Evolutionary conservation across 2,888 invertebrate species (phyloP), one percentile per base, ranked within the genome.

Genomic region (Drosophila infuscata): DNA sequence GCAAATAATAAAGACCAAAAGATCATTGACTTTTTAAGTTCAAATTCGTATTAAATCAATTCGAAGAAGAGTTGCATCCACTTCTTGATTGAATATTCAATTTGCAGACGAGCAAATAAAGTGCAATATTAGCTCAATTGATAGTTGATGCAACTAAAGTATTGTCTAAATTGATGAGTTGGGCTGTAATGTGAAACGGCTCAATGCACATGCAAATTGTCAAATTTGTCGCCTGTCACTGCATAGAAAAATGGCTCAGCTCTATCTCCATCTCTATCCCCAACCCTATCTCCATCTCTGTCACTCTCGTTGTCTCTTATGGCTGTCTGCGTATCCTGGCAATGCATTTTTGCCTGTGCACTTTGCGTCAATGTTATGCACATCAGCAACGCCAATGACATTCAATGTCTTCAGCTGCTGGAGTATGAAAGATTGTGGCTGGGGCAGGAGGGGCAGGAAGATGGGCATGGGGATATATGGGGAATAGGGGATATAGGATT

Each of bases 351-450:
- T 59, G 59, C 52, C 66, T 52, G 51, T 77, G 88, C 90, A 86
- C 88, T 88, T 82, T 82, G 82, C 78, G 82, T 89, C 88, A 86
- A 89, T 86, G 88, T 82, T 88, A 82, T 88, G 88, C 90, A 82
- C 90, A 88, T 86, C 90, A 79, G 79, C 71, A 51, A 68, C 78
- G 66, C 71, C 80, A 83, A 72, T 85, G 75, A 74, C 88, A 84
- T 79, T 73, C 81, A 79, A 72, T 60, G 66, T 59, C 73, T 71
- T 66, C 70, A 59, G 57, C 36, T 38, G 41, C 32, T n/a, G n/a
- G 53, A 29, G 29, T 25, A 54, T 36, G 11, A 3, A 29, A 54
- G 36, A 36, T 36, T 49, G 25, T 54, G 25, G 17, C 3, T 46
- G 15, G 8, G 3, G 46, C 25, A 46, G 25, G 15, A 1, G 46